A percentile compares a stretch with the other conserved stretches of the same genome.
These are phyloP conservation scores for Mormyrus hasselquistii DNA, from an alignment of 2,797 vertebrate species.

Conservation along the genomic window DNA sequence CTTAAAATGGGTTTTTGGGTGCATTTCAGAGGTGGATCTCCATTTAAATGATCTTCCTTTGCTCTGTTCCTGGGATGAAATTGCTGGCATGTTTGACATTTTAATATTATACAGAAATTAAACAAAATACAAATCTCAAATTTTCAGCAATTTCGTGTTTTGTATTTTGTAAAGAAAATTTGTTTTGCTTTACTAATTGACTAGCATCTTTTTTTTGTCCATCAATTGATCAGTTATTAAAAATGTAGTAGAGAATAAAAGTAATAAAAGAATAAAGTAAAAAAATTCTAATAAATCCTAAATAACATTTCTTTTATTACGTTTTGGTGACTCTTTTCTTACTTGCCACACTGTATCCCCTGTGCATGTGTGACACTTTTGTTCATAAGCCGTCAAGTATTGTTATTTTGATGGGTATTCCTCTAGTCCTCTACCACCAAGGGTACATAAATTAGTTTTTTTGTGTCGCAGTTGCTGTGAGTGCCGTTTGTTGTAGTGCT, in stretches of 20 bases:
- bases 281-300: not conserved
- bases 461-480: not conserved
- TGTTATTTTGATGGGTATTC: not conserved
- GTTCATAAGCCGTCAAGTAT: not conserved
- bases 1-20: not conserved
- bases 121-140: not conserved
- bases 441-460: not conserved
- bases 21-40: not conserved
- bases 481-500: slow-evolving; percentile 21
- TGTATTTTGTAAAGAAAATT: not conserved
- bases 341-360: not conserved
- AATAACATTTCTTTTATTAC: not conserved
- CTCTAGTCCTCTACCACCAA: not conserved
- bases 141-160: not conserved
- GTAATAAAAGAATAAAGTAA: not conserved
- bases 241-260: no score
- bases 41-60: not conserved
- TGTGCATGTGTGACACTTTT: not conserved
- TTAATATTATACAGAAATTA: not conserved
- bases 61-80: not conserved
- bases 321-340: not conserved
- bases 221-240: not conserved
- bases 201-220: not conserved
- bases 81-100: not conserved
- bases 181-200: not conserved